Evolutionary conservation across 2,797 vertebrate species (phyloP).

Genomic region (Hafferia zeledoni): DNA sequence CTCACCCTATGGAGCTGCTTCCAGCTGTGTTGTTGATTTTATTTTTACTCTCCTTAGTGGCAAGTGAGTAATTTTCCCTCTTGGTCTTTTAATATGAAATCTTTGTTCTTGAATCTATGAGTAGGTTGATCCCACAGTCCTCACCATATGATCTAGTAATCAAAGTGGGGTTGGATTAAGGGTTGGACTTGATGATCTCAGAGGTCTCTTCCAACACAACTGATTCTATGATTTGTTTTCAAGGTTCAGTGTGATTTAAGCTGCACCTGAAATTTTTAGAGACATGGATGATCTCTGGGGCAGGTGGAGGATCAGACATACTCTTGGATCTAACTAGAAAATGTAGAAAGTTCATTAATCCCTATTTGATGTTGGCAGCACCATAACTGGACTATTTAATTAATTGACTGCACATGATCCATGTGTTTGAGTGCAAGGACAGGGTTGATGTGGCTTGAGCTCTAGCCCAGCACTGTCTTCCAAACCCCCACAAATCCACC

Average conservation of each 20-base stretch:
- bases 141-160: too few relatives aligned
- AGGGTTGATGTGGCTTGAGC: accelerated
- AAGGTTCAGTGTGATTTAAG: not conserved
- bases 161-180: too few relatives aligned
- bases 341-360: not conserved
- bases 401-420: not conserved
- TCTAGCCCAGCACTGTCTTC: not conserved
- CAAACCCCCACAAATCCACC: not conserved
- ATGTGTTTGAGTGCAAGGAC: not conserved
- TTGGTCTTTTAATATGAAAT: not conserved
- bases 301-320: accelerated
- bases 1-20: not conserved
- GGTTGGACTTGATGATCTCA: too few relatives aligned
- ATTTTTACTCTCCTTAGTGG: not conserved
- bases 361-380: not conserved
- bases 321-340: not conserved
- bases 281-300: not conserved
- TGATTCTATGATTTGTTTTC: not conserved
- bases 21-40: not conserved
- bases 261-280: not conserved
- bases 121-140: not conserved
- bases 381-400: not conserved
- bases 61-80: not conserved
- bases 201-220: too few relatives aligned
- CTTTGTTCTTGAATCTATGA: not conserved